These are phyloP conservation scores for Cactoblastis cactorum DNA, from an alignment of 2,888 invertebrate species.

Conservation along the genomic window DNA sequence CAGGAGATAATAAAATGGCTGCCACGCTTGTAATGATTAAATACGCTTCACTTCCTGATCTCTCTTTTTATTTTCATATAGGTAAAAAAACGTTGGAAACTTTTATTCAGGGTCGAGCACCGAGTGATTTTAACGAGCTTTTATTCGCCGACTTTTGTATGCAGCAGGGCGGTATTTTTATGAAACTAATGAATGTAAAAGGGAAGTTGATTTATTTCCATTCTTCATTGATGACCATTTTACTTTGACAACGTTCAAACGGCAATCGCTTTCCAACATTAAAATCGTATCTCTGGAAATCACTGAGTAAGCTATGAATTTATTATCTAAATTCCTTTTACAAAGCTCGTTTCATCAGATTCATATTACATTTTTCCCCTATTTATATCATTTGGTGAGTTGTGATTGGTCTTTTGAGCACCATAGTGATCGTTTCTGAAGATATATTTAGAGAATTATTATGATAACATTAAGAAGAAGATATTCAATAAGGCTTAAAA, in stretches of 20 bases:
- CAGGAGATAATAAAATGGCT: constrained; percentile 50
- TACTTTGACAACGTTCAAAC: constrained; percentile 16
- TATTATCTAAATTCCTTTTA: constrained; percentile 2
- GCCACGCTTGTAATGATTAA: constrained; percentile 58
- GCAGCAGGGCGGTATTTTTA: constrained; percentile 47
- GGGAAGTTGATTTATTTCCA: constrained; percentile 49
- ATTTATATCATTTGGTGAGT: not conserved
- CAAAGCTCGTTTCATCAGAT: not conserved
- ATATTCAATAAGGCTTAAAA: too few relatives aligned
- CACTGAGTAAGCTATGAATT: constrained; percentile 8
- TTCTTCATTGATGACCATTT: constrained; percentile 31
- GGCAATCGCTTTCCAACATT: constrained; percentile 20
- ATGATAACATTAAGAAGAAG: too few relatives aligned
- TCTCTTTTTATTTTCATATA: constrained; percentile 36
- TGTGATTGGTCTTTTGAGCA: not conserved
- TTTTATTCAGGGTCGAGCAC: constrained; percentile 58
- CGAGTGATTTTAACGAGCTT: constrained; percentile 71
- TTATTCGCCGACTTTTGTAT: constrained; percentile 53
- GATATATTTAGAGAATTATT: too few relatives aligned
- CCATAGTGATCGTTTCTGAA: not conserved
- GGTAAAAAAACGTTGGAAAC: constrained; percentile 49
- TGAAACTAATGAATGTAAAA: constrained; percentile 70
- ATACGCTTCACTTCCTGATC: constrained; percentile 53
- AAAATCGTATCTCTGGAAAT: constrained; percentile 17
- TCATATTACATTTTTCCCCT: not conserved